Evolutionary conservation across 2,113 vertebrate genomes (phyloP).

Genomic region (Morone chrysops): DNA sequence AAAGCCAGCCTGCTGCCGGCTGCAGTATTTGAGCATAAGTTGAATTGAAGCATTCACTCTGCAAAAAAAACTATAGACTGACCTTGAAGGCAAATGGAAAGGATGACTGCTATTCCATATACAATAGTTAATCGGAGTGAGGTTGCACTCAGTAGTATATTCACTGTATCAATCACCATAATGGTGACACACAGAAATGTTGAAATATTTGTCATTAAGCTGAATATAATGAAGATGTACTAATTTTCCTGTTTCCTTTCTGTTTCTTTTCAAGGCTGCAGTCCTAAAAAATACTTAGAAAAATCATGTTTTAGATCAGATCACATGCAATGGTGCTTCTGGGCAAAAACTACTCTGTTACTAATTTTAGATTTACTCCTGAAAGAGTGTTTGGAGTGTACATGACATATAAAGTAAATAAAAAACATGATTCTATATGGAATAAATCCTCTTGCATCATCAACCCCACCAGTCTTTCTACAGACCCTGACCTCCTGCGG

Average conservation of each 20-base stretch:
- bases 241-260: neutral
- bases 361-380: neutral
- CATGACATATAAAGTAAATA: slow-evolving; percentile 21
- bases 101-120: neutral
- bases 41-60: slow-evolving; percentile 27
- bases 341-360: neutral
- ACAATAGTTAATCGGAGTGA: neutral
- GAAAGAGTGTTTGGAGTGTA: neutral
- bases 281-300: neutral
- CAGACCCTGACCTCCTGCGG: slow-evolving; percentile 49
- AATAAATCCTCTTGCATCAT: slow-evolving; percentile 21
- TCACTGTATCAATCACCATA: neutral
- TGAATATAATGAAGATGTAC: neutral
- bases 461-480: slow-evolving; percentile 13
- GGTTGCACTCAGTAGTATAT: neutral
- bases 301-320: neutral
- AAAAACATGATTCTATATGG: slow-evolving; percentile 29
- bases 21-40: slow-evolving; percentile 7
- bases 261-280: neutral
- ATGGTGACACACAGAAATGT: neutral
- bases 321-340: neutral
- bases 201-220: neutral
- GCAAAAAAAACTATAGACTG: slow-evolving; percentile 4
- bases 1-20: slow-evolving; percentile 31
- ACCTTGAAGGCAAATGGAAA: neutral